phyloP scores from a whole-genome alignment of 1,140 invertebrate species.

The Wasmannia auropunctata region DNA sequence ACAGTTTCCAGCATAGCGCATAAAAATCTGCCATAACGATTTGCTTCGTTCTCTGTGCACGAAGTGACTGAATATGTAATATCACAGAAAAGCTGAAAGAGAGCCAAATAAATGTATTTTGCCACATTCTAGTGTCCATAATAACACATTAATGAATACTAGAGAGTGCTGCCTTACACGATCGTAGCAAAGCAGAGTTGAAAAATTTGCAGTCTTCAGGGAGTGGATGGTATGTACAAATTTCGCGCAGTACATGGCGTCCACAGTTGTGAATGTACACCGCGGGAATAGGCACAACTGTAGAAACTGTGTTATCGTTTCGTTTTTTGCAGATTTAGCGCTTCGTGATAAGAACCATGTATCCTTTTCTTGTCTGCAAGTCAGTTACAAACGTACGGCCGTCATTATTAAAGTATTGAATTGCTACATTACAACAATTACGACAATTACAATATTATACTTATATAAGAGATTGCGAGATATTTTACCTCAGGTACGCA shows the following conservation, averaged over 20 bases:
- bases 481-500: conserved; percentile 87
- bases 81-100: conserved; percentile 97
- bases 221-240: conserved; percentile 98
- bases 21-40: conserved; percentile 97
- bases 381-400: background rate
- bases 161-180: conserved; percentile 88
- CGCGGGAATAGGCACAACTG: conserved; percentile 98
- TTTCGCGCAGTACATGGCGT: conserved; percentile 98
- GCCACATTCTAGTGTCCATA: background rate
- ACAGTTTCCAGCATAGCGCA: conserved; percentile 96
- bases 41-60: conserved; percentile 99
- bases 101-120: conserved; percentile 48
- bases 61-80: conserved; percentile 98
- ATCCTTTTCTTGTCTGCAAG: conserved; percentile 92
- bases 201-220: conserved; percentile 98
- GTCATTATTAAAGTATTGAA: background rate
- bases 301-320: conserved; percentile 98
- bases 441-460: too few species aligned
- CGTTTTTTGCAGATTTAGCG: conserved; percentile 96
- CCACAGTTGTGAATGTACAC: conserved; percentile 97
- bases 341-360: conserved; percentile 96
- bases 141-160: background rate
- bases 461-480: background rate
- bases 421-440: background rate
- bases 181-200: conserved; percentile 98